Evolutionary conservation across 2,888 invertebrate species (phyloP).

Genomic region (Atethmia centrago): DNA sequence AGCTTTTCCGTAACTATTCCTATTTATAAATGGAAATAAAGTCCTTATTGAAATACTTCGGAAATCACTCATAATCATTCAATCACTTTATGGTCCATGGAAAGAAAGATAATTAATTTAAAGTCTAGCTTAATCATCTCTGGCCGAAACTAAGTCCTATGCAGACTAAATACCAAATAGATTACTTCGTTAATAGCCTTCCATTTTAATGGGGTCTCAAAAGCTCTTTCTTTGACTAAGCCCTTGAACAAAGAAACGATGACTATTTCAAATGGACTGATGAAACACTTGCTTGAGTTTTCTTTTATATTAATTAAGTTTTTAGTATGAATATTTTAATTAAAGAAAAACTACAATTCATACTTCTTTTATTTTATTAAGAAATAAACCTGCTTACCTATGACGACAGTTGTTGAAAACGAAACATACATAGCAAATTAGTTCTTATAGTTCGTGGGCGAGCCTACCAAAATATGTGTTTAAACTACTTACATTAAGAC

Average conservation of each 20-base stretch:
- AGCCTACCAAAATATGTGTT: not conserved
- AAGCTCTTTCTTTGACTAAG: conserved; percentile 13
- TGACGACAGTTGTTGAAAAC: not conserved
- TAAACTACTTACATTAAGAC: not conserved
- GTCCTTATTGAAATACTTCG: conserved; percentile 10
- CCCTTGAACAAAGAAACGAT: not conserved
- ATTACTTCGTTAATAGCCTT: conserved; percentile 36
- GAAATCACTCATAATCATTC: conserved; percentile 9
- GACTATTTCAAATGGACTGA: conserved; percentile 14
- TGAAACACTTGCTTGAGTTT: not conserved
- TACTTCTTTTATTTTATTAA: not conserved
- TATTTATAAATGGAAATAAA: conserved; percentile 7
- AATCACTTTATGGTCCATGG: conserved; percentile 27
- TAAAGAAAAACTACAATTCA: not conserved
- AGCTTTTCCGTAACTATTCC: not conserved
- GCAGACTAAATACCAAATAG: conserved; percentile 27
- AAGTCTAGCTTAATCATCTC: conserved; percentile 26
- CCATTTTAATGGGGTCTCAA: conserved; percentile 11
- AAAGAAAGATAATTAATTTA: conserved; percentile 44
- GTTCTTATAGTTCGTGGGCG: not conserved
- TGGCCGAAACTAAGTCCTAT: conserved; percentile 24
- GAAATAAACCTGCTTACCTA: not conserved
- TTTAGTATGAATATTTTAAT: not conserved
- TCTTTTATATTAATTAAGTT: not conserved
- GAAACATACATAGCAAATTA: not conserved